These are phyloP conservation scores for Phaonia tiefii DNA, from an alignment of 2,888 invertebrate genomes.

Conservation along the genomic window DNA sequence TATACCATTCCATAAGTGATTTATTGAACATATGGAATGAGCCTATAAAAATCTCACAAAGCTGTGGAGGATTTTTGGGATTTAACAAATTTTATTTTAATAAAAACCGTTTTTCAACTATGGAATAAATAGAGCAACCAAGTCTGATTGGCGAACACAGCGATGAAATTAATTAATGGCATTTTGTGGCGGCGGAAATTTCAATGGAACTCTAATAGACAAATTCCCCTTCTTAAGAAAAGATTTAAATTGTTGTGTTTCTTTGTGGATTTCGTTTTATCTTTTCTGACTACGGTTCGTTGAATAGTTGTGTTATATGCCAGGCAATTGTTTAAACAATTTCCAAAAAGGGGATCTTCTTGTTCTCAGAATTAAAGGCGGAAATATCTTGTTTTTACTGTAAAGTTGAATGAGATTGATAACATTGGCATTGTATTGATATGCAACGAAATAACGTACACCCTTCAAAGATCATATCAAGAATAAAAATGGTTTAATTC, in stretches of 20 bases:
- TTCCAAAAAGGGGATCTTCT: conserved; percentile 18
- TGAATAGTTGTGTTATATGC: conserved; percentile 1
- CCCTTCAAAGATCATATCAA: too few relatives aligned
- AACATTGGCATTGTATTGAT: too few relatives aligned
- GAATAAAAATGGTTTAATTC: too few relatives aligned
- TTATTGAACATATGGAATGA: neutral
- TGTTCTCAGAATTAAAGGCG: conserved; percentile 58
- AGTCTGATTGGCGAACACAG: neutral
- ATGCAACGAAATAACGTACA: too few relatives aligned
- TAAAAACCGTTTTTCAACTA: neutral
- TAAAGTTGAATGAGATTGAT: too few relatives aligned
- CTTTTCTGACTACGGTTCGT: neutral
- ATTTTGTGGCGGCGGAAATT: conserved; percentile 15
- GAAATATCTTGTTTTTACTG: too few relatives aligned
- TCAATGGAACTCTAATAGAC: conserved; percentile 12
- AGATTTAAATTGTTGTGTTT: conserved; percentile 11
- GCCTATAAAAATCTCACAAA: neutral
- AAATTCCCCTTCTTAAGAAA: conserved; percentile 11
- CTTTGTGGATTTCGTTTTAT: conserved; percentile 5
- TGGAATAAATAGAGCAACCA: neutral
- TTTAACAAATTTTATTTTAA: neutral
- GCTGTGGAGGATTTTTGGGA: too few relatives aligned
- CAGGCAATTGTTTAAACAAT: conserved; percentile 1
- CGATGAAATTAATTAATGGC: conserved; percentile 29
- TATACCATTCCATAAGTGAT: neutral